phyloP scores from a whole-genome alignment of 2,888 invertebrate genomes.

The Trissolcus japonicus region DNA sequence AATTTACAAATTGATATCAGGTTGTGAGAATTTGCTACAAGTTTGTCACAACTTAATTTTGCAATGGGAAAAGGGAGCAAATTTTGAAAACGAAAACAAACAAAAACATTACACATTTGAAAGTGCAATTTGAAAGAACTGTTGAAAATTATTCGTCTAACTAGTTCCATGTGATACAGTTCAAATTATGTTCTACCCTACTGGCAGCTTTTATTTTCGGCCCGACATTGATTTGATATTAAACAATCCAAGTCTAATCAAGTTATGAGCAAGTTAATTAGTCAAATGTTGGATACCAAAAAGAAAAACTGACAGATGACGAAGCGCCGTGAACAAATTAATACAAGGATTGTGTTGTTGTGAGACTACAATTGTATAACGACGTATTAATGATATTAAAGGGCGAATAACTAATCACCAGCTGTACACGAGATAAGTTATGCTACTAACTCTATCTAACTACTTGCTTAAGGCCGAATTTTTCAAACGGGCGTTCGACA shows the following conservation, averaged over 20 bases:
- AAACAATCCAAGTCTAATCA: neutral
- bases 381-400: conserved; percentile 58
- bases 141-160: conserved; percentile 18
- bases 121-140: neutral
- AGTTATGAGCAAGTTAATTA: neutral
- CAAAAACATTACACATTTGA: too few species aligned
- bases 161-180: conserved; percentile 29
- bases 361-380: conserved; percentile 57
- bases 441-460: conserved; percentile 29
- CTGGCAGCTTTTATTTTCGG: conserved; percentile 29
- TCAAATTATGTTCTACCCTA: conserved; percentile 39
- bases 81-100: too few species aligned
- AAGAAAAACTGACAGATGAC: neutral
- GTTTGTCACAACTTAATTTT: conserved; percentile 8
- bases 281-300: neutral
- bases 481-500: conserved; percentile 53
- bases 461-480: conserved; percentile 59
- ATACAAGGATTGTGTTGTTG: conserved; percentile 36
- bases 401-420: conserved; percentile 58
- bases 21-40: conserved; percentile 15
- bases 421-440: conserved; percentile 56
- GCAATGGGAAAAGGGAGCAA: neutral
- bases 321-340: conserved; percentile 51
- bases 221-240: conserved; percentile 12
- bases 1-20: conserved; percentile 28